Percentiles rank a stretch among this genome's conserved stretches.
Evolutionary conservation across 2,113 vertebrate species (phyloP).

Genomic region (Dromaius novaehollandiae): DNA sequence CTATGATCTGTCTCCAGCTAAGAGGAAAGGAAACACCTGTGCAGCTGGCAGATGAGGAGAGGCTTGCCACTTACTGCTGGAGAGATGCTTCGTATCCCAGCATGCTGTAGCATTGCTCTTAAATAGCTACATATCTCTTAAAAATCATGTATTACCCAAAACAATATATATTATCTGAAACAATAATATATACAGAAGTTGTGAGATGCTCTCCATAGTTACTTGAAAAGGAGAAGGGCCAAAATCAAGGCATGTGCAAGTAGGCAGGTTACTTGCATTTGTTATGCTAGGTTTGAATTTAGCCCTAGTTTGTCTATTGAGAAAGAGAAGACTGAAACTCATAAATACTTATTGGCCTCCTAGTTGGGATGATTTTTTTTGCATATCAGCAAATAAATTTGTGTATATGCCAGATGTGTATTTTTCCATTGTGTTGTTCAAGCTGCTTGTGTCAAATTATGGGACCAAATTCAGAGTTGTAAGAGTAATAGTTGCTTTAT

Average conservation of each 20-base stretch:
- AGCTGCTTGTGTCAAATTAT: background rate
- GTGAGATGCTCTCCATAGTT: background rate
- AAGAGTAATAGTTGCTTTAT: background rate
- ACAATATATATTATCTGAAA: background rate
- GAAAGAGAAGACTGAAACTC: background rate
- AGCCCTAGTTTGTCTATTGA: background rate
- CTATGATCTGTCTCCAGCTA: background rate
- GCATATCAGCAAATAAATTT: background rate
- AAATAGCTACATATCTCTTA: background rate
- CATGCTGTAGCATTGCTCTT: background rate
- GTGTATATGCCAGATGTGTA: background rate
- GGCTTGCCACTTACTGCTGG: conserved; percentile 19
- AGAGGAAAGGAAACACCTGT: background rate
- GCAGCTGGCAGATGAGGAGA: background rate
- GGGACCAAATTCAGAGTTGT: background rate
- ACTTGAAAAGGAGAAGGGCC: background rate
- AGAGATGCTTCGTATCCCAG: background rate
- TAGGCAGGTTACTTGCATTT: background rate
- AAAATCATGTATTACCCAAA: background rate
- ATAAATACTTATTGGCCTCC: background rate
- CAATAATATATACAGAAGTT: background rate
- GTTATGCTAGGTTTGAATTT: background rate
- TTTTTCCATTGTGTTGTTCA: background rate
- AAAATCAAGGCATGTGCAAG: background rate
- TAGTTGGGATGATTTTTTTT: background rate